Evolutionary conservation across 1,140 invertebrate species (phyloP), one percentile per base, ranked within the genome.

Genomic region (Drosophila nigromelanica): DNA sequence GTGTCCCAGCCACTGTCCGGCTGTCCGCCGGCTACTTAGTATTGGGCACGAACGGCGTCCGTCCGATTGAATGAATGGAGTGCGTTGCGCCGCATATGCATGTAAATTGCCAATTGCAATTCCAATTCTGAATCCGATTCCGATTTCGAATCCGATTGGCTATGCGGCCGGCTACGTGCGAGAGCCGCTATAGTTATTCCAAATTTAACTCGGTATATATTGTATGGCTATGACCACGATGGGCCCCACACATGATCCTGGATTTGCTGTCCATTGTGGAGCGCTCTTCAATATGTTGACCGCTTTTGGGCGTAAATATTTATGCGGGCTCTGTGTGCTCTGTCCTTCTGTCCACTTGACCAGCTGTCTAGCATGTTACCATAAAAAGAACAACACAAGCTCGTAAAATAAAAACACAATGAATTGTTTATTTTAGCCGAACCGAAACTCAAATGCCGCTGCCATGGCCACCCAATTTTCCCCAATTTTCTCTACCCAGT

Each of bases 71-170:
- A 74, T 81, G 78, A 81, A 81, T 81, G 80, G 76, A 85, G 80
- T 85, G 80, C 80, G 80, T 85, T 85, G 73, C 55, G 69, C 63
- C 76, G 68, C 80, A 83, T 83, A 85, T 83, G 80, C 80, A 85
- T 85, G 80, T 85, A 85, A 85, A 85, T 85, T 79, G 76, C 67
- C 80, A 83, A 83, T 83, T 83, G 73, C 68, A 82, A 82, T 82
- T 82, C 66, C 75, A 83, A 83, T 83, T 83, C 64, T 8, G 39
- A 56, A 43, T 33, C 40, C 55, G 55, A 58, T 75, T 76, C 78
- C 73, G 77, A 82, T 85, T 77, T 60, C 61, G 73, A 80, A 76
- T 56, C 76, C 54, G 59, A 62, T 55, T 62, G 64, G 33, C 21
- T 47, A 48, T 58, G 43, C 54, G 7, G 37, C 43, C 10, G 14